Conservation (phyloP, 2,113 vertebrate genomes). For the Neogobius melanostomus region DNA sequence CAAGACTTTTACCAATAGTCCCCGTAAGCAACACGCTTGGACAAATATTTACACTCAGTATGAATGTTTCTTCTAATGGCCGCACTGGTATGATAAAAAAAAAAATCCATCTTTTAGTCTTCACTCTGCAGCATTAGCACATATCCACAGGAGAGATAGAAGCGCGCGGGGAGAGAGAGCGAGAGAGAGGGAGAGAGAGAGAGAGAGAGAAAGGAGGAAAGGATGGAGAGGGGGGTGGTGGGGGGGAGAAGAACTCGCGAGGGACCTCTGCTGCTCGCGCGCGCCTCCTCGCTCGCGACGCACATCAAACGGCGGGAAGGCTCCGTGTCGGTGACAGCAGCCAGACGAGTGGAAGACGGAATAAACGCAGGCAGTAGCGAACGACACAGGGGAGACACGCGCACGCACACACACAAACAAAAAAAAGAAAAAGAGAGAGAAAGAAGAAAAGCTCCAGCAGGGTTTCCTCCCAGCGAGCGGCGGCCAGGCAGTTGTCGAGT, state of each 20-base stretch:
- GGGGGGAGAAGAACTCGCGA: background rate
- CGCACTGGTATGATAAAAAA: background rate
- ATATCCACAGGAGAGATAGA: background rate
- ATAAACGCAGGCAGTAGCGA: background rate
- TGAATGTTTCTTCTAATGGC: background rate
- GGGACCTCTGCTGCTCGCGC: constrained; percentile 10
- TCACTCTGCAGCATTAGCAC: constrained; percentile 2
- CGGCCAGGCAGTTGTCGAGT: background rate
- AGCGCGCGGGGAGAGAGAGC: background rate
- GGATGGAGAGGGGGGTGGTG: background rate
- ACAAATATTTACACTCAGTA: too few species aligned
- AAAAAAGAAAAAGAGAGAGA: background rate
- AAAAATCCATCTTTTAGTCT: background rate
- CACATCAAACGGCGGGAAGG: constrained; percentile 13
- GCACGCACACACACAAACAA: too few species aligned
- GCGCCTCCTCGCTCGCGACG: constrained; percentile 21
- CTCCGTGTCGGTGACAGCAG: constrained; percentile 25
- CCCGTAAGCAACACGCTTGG: too few species aligned
- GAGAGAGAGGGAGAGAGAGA: constrained; percentile 5
- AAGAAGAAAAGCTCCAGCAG: background rate
- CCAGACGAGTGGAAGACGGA: constrained; percentile 6
- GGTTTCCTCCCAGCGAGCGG: background rate
- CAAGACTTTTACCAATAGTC: too few species aligned
- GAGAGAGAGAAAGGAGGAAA: background rate
- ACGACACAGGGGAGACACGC: too few species aligned